A percentile compares a stretch with the other conserved stretches of the same genome.
Conservation (phyloP, 2,888 invertebrate genomes). For the Baronia brevicornis region DNA sequence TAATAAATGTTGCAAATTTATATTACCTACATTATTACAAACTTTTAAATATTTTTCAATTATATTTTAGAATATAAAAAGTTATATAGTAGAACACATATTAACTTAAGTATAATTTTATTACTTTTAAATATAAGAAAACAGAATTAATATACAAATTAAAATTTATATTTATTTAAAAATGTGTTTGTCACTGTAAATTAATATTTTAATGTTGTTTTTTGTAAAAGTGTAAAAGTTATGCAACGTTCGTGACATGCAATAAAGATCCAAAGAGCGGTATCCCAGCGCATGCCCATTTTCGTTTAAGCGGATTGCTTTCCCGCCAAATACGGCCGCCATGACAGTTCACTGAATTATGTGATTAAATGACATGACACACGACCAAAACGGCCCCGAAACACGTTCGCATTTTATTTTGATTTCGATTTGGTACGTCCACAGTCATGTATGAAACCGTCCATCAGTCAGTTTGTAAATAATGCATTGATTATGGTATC, state of each 20-base stretch:
- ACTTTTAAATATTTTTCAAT: no score
- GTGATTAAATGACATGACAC: slow-evolving; percentile 63
- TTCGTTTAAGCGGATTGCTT: slow-evolving; percentile 69
- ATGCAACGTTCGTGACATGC: slow-evolving; percentile 44
- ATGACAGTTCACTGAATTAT: slow-evolving; percentile 70
- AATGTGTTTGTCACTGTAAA: not conserved
- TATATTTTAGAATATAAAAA: no score
- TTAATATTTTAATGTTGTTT: not conserved
- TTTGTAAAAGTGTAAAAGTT: slow-evolving; percentile 32
- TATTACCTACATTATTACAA: no score
- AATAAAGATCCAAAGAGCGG: slow-evolving; percentile 59
- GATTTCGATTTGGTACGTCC: slow-evolving; percentile 39
- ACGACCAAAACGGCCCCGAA: slow-evolving; percentile 42
- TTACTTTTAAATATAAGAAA: no score
- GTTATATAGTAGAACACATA: no score
- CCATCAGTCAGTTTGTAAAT: slow-evolving; percentile 39
- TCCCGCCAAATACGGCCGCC: slow-evolving; percentile 70
- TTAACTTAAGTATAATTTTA: no score
- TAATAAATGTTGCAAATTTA: no score
- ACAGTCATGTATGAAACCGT: slow-evolving; percentile 46
- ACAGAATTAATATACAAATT: no score
- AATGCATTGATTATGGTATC: slow-evolving; percentile 52
- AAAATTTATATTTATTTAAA: no score
- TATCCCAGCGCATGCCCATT: slow-evolving; percentile 57
- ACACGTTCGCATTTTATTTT: slow-evolving; percentile 45